Base-by-base conservation (phyloP, 2,113 vertebrate species). In the Silurus glanis region DNA sequence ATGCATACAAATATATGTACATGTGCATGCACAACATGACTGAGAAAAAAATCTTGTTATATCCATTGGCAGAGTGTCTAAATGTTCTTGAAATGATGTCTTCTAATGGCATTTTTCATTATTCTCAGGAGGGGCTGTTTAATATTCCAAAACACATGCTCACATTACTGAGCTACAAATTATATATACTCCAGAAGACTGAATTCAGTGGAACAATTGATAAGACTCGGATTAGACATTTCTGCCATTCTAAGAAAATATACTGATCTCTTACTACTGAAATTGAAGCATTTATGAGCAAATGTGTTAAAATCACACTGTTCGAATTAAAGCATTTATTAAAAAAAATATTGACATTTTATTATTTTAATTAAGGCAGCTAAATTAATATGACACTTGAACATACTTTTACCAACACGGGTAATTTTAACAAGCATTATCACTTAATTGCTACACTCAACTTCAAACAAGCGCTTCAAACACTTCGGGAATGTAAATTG, bases 51-150 rank as follows among this genome's bases (percentile, higher is more conserved):
- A 45, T 58, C 25, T 71, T 80, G 58, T 71, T n/a, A 69, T 72
- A 45, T 81, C 1, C 74, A 49, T 23, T 58, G 51, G 49, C 67
- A 80, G 51, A 79, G n/a, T 64, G n/a, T 37, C 28, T 80, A n/a
- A 53, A 69, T 58, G 62, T 85, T 79, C 75, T 69, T 61, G 56
- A 55, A 83, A 25, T 76, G 37, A 64, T 67, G 69, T 86, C 37
- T 72, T 83, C 23, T 61, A 80, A 85, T 69, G 80, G 19, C 61
- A 47, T 80, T 82, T 88, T 51, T 78, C 61, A 84, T 82, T 85
- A 66, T 82, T 4, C 23, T 28, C 28, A 80, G 67, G 53, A 23
- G 19, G n/a, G 61, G 74, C 47, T 79, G 55, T 61, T 85, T 76
- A 85, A 67, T 58, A 67, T 19, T 45, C 74, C 5, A 51, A 80